These are phyloP conservation scores for Coracopsis vasa DNA, from an alignment of 2,113 vertebrate genomes.

Conservation along the genomic window DNA sequence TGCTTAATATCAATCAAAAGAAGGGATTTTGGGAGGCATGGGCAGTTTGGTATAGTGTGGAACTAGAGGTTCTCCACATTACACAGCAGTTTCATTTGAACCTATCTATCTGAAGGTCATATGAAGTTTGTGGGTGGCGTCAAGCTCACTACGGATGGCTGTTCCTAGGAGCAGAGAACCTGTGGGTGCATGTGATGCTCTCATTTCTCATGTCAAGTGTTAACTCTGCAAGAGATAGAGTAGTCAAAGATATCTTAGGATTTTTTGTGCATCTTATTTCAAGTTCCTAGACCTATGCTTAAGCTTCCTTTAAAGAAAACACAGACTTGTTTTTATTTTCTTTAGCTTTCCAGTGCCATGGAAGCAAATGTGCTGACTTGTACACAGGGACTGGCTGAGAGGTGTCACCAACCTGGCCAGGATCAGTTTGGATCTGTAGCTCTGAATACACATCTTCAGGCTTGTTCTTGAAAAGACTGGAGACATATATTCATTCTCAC, in stretches of 20 bases:
- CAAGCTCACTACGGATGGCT: background rate
- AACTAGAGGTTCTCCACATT: background rate
- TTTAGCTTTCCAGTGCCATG: background rate
- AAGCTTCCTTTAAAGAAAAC: constrained; percentile 9
- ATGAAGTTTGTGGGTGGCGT: background rate
- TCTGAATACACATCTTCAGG: background rate
- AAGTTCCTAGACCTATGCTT: background rate
- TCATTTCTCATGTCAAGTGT: background rate
- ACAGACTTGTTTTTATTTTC: constrained; percentile 12
- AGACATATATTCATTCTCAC: background rate
- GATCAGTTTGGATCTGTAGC: background rate
- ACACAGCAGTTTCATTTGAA: fast-evolving
- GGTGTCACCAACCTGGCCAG: background rate
- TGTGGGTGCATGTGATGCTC: background rate
- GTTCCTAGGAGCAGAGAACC: background rate
- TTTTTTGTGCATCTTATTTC: background rate
- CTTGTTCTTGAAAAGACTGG: background rate
- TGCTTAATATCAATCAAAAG: fast-evolving
- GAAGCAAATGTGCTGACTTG: background rate
- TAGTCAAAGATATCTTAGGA: constrained; percentile 12
- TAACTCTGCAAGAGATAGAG: constrained; percentile 27
- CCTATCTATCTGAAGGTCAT: fast-evolving
- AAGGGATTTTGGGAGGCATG: background rate
- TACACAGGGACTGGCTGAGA: background rate
- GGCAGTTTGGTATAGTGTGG: fast-evolving